A percentile compares a stretch with the other conserved stretches of the same genome.
These are phyloP conservation scores for Oopsacas minuta DNA, from an alignment of 37 sponge, comb jelly and placozoan species.

Conservation along the genomic window DNA sequence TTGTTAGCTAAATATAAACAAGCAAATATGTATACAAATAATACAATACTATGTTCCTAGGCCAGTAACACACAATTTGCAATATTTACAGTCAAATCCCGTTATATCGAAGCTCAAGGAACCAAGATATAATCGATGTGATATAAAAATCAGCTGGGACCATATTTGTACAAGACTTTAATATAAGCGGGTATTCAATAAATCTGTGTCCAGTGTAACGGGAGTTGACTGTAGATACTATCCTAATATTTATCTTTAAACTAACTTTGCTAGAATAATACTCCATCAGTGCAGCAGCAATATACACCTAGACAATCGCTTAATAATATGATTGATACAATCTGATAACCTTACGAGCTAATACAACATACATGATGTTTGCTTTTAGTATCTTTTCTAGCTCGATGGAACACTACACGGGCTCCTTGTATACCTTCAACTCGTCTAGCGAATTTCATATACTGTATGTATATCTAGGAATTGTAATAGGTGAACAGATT, in stretches of 20 bases:
- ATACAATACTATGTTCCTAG: too few relatives aligned
- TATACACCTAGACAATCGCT: constrained; percentile 48
- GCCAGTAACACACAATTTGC: too few relatives aligned
- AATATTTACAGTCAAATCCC: too few relatives aligned
- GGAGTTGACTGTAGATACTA: background rate
- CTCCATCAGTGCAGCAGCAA: constrained; percentile 94
- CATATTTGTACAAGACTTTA: too few relatives aligned
- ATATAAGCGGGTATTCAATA: too few relatives aligned
- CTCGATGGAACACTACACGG: constrained; percentile 65
- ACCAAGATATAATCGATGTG: too few relatives aligned
- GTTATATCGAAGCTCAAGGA: too few relatives aligned
- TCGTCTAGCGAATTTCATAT: constrained; percentile 76
- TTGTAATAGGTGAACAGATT: too few relatives aligned
- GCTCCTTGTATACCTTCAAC: constrained; percentile 73
- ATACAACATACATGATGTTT: constrained; percentile 46
- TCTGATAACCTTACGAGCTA: background rate
- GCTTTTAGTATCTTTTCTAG: constrained; percentile 65
- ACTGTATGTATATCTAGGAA: constrained; percentile 72
- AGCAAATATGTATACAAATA: background rate
- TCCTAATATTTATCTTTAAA: too few relatives aligned
- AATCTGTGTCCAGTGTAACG: too few relatives aligned
- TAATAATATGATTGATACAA: background rate
- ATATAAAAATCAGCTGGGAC: too few relatives aligned
- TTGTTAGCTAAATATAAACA: constrained; percentile 32
- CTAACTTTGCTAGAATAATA: constrained; percentile 70